Evolutionary conservation across 2,113 vertebrate species (phyloP), one percentile per base, ranked within the genome.

Genomic region (Trematomus loennbergii): DNA sequence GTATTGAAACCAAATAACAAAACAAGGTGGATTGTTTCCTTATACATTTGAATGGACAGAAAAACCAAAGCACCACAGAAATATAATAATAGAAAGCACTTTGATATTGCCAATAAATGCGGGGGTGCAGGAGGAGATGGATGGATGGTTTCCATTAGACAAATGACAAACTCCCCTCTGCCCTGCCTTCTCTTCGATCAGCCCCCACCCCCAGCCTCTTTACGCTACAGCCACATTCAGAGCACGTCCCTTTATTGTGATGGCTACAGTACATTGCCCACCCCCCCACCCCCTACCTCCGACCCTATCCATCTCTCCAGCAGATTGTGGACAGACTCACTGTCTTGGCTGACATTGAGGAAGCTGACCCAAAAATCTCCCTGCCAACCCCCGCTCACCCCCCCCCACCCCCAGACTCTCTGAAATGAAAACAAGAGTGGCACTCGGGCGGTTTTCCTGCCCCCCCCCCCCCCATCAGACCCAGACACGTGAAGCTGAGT

Each of bases 281-380:
- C 40, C 13, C 83, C 63, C 60, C 71, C 71, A 3, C 64, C 2
- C 2, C 45, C 69, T 36, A 40, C 66, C 75, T 40, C 36, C 36
- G 36, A 40, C 29, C 59, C 76, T 2, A 43, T 89, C 74, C 50
- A 63, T 87, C 84, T 73, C 71, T 54, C 60, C 40, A 5, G 50
- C 22, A 1, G 54, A 62, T 46, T 75, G 62, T 82, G 73, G 75
- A 70, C 18, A 5, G 61, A 16, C 78, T 87, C 82, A 2, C 86
- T 82, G 92, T 89, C 90, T 89, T 89, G 87, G 89, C 91, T 92
- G 93, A 91, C 93, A 92, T 90, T 90, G 90, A 93, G 76, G 75
- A 65, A 74, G 69, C 65, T 33, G 62, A 62, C 75, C 58, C 62
- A 63, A 67, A 75, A 71, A 71, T 63, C 78, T 45, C 75, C 79